These are phyloP conservation scores for Mugil cephalus DNA, from an alignment of 2,113 vertebrate species.

Conservation along the genomic window DNA sequence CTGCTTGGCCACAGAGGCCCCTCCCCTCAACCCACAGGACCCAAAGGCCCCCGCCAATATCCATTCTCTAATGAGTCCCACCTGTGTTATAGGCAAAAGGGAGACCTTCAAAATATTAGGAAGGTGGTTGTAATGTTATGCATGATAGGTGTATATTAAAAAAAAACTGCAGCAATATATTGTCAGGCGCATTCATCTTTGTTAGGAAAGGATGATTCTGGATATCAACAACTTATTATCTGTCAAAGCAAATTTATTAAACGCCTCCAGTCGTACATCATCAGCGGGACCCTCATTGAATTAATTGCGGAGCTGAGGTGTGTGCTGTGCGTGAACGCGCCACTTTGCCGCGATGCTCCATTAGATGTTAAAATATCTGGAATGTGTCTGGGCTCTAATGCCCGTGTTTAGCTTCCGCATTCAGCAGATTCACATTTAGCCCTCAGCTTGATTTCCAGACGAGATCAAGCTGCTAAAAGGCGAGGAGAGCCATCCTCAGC, in stretches of 20 bases:
- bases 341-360: background rate
- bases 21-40: background rate
- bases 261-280: conserved; percentile 35
- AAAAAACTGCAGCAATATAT: background rate
- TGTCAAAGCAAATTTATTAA: conserved; percentile 68
- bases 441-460: background rate
- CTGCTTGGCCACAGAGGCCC: too few relatives aligned
- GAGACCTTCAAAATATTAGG: too few relatives aligned
- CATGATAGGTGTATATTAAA: too few relatives aligned
- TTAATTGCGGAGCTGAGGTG: conserved; percentile 64
- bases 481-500: background rate
- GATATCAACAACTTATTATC: conserved; percentile 53
- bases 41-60: too few relatives aligned
- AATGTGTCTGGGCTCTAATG: conserved; percentile 4
- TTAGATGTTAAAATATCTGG: background rate
- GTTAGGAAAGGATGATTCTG: conserved; percentile 28
- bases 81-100: too few relatives aligned
- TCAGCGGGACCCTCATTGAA: too few relatives aligned
- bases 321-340: conserved; percentile 6
- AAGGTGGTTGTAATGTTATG: too few relatives aligned
- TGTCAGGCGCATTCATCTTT: conserved; percentile 11
- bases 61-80: too few relatives aligned
- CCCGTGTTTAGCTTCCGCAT: conserved; percentile 26
- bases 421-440: conserved; percentile 14
- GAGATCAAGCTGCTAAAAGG: conserved; percentile 10